A percentile compares a stretch with the other conserved stretches of the same genome.
These are phyloP conservation scores for Xanthorhoe designata DNA, from an alignment of 2,888 invertebrate genomes.

Conservation along the genomic window DNA sequence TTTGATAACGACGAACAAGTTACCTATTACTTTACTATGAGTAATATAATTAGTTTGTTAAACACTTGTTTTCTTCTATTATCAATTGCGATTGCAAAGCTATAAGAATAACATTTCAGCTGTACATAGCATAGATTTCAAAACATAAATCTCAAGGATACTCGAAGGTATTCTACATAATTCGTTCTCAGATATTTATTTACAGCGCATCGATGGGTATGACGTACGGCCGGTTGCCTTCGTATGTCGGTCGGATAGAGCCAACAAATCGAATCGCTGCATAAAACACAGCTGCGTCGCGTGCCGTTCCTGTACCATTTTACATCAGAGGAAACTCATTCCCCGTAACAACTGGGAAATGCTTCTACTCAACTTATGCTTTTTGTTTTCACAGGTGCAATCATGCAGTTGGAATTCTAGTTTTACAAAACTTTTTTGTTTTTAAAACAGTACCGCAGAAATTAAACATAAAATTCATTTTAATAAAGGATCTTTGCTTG, in stretches of 20 bases:
- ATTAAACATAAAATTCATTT: too few species aligned
- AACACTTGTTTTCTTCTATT: too few species aligned
- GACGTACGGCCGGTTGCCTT: constrained; percentile 48
- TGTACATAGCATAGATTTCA: not conserved
- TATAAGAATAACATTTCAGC: too few species aligned
- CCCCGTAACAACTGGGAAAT: constrained; percentile 19
- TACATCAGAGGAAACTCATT: constrained; percentile 31
- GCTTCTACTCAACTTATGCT: constrained; percentile 3
- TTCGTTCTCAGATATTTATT: constrained; percentile 9
- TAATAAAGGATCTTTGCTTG: too few species aligned
- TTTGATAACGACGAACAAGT: not conserved
- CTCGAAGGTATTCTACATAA: not conserved
- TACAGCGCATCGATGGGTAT: constrained; percentile 9
- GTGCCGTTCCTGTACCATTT: constrained; percentile 37
- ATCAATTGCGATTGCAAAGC: too few species aligned
- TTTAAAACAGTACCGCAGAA: too few species aligned
- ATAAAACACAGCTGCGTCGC: constrained; percentile 47
- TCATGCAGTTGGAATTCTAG: not conserved
- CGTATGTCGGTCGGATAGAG: constrained; percentile 52
- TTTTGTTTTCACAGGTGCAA: not conserved
- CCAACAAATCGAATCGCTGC: constrained; percentile 57
- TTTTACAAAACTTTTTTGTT: not conserved
- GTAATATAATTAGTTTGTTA: too few species aligned
- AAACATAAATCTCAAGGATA: not conserved
- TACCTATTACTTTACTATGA: too few species aligned